Evolutionary conservation across 2,888 invertebrate genomes (phyloP).

Genomic region (Orgyia antiqua): DNA sequence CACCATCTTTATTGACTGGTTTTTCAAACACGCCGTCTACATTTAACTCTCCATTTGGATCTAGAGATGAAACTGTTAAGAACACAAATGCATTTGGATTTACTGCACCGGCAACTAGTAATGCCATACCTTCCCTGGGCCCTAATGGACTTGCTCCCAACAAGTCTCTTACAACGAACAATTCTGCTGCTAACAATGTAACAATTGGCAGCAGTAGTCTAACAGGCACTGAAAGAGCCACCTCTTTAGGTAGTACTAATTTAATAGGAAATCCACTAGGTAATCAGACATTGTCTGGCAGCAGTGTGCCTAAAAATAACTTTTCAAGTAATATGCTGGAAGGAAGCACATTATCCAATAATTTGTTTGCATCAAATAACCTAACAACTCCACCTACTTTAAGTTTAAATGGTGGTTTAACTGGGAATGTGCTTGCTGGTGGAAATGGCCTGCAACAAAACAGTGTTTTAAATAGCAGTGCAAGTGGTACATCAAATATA

Average conservation of each 20-base stretch:
- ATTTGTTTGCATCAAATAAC: conserved; percentile 7
- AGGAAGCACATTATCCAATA: conserved; percentile 7
- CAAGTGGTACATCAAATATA: conserved; percentile 18
- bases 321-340: conserved; percentile 8
- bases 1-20: conserved; percentile 7
- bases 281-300: conserved; percentile 6
- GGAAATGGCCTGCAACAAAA: conserved; percentile 24
- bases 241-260: conserved; percentile 8
- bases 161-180: conserved; percentile 5
- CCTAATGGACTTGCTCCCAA: conserved; percentile 15
- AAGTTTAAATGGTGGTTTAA: conserved; percentile 21
- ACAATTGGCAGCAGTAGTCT: conserved; percentile 3
- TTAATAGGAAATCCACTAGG: conserved; percentile 13
- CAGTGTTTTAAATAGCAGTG: conserved; percentile 16
- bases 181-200: background rate
- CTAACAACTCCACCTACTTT: conserved; percentile 12
- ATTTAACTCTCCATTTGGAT: conserved; percentile 20
- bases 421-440: conserved; percentile 22
- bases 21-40: conserved; percentile 3
- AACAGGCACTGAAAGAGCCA: conserved; percentile 1
- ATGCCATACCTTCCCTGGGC: conserved; percentile 11
- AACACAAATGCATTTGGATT: conserved; percentile 17
- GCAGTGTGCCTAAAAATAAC: conserved; percentile 1
- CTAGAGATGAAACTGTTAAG: conserved; percentile 12
- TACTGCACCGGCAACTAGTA: conserved; percentile 14